Evolutionary conservation across 2,797 vertebrate species (phyloP), one percentile per base, ranked within the genome.

Genomic region (Ctenosaura bakeri): DNA sequence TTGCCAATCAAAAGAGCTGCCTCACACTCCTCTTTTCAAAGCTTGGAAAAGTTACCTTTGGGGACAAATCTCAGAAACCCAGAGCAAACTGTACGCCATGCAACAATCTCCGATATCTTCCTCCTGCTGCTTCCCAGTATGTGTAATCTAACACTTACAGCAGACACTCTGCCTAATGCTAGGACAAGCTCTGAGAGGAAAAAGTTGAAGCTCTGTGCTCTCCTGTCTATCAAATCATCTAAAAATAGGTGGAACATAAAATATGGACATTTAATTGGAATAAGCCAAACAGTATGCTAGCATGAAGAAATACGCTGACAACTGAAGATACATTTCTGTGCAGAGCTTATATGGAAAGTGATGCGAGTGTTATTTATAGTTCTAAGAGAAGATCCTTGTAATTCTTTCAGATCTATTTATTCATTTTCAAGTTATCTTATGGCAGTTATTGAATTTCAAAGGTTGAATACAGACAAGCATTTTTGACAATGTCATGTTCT

Each of bases 281-380:
- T 89, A n/a, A 79, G 69, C 87, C 35, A 79, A 29, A 12, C 59
- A 52, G 8, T 59, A 5, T 85, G 6, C 22, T 0, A 83, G 1
- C 7, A 20, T 62, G 64, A 84, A 80, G 18, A 1, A 83, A 84
- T 79, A 62, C 14, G 85, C 6, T 92, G 89, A 71, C 12, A 38
- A 35, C 59, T n/a, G 8, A 84, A 52, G 52, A 29, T 10, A 59
- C 12, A 78, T 46, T 79, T 73, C 26, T 71, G 2, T 20, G 54
- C 0, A 42, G 35, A 46, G 78, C 6, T 83, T 90, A 85, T 0
- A 1, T 6, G 42, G 22, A 6, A 89, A 84, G 5, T 90, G 52
- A 56, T n/a, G 81, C 1, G 88, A 6, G 29, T 26, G 81, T 24
- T 91, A 91, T 87, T 86, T 85, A 35, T 26, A 88, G n/a, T 59